Conservation (phyloP, 2,797 vertebrate species). For the Sebastes reedi region DNA sequence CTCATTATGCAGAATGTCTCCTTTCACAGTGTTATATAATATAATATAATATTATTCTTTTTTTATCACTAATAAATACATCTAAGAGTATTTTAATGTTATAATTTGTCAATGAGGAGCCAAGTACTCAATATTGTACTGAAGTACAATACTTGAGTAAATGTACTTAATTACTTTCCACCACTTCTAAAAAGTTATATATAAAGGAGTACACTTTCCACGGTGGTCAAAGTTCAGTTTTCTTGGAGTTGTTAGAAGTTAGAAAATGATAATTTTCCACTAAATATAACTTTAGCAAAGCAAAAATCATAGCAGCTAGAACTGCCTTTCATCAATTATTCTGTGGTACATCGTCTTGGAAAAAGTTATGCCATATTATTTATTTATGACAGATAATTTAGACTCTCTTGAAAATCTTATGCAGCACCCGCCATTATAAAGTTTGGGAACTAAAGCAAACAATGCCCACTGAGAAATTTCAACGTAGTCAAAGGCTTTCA, state of each 20-base stretch:
- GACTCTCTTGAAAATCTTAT: slow-evolving; percentile 9
- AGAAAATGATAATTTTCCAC: not conserved
- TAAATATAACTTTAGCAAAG: not conserved
- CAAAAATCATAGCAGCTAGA: not conserved
- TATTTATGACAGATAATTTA: slow-evolving; percentile 24
- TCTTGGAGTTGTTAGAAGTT: not conserved
- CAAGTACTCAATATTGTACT: no score
- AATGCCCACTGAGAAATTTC: slow-evolving; percentile 30
- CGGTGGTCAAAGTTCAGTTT: slow-evolving; percentile 5
- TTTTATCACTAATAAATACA: no score
- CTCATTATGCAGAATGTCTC: no score
- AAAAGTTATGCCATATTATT: slow-evolving; percentile 7
- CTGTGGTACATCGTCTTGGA: not conserved
- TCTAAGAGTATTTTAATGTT: no score
- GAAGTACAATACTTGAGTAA: no score
- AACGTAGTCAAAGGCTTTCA: slow-evolving; percentile 48
- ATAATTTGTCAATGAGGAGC: no score
- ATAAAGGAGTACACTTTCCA: not conserved
- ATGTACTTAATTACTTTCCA: no score
- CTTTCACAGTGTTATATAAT: no score
- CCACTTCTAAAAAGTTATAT: not conserved
- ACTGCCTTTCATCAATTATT: not conserved
- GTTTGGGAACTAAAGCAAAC: slow-evolving; percentile 34
- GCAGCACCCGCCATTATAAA: slow-evolving; percentile 12
- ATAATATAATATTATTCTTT: no score